Conservation (phyloP, 2,113 vertebrate genomes). For the Bettongia penicillata region DNA sequence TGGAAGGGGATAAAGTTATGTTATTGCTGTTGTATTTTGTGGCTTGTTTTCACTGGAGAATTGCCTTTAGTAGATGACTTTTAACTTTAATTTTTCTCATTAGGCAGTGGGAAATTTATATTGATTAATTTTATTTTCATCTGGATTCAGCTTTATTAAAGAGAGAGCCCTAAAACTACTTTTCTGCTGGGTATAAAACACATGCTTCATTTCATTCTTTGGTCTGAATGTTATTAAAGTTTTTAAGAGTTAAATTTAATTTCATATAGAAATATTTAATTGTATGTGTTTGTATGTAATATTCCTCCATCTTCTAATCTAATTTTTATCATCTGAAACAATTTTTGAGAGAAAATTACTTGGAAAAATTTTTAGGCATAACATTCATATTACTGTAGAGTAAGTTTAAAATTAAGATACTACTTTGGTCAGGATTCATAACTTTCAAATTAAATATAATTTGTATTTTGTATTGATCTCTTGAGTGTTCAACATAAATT, state of each 20-base stretch:
- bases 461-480: neutral
- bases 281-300: neutral
- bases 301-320: neutral
- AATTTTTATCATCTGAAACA: constrained; percentile 7
- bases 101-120: constrained; percentile 34
- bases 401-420: constrained; percentile 8
- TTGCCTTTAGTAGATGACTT: constrained; percentile 59
- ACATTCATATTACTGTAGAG: neutral
- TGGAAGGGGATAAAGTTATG: constrained; percentile 55
- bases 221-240: constrained; percentile 24
- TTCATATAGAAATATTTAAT: constrained; percentile 1
- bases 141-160: constrained; percentile 2
- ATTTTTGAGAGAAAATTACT: constrained; percentile 17
- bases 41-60: constrained; percentile 67
- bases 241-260: constrained; percentile 50
- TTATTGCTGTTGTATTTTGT: constrained; percentile 54
- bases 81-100: constrained; percentile 64
- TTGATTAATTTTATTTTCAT: constrained; percentile 53
- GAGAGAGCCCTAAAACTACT: constrained; percentile 7
- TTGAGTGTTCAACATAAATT: neutral
- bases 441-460: constrained; percentile 1
- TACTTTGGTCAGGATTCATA: constrained; percentile 10
- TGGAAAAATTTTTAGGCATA: constrained; percentile 17
- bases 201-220: constrained; percentile 19
- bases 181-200: constrained; percentile 28